Evolutionary conservation across 2,113 vertebrate species (phyloP).

Genomic region (Nansenia antarctica): DNA sequence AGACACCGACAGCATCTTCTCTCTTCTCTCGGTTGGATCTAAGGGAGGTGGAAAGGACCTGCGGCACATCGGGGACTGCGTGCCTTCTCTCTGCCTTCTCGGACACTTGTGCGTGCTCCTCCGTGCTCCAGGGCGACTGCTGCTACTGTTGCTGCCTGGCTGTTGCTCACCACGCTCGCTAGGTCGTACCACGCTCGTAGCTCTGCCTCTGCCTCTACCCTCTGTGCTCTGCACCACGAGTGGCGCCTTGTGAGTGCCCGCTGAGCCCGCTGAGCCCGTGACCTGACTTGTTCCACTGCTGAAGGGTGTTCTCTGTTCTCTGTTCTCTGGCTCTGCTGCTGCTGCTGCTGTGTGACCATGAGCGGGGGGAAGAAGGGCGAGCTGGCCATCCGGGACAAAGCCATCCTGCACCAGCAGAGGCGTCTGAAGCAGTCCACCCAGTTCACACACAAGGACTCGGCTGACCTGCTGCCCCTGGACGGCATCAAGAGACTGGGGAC

Average conservation of each 20-base stretch:
- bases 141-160: neutral
- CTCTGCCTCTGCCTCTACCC: neutral
- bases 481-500: constrained; percentile 92
- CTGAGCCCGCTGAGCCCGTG: no score
- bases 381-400: constrained; percentile 82
- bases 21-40: neutral
- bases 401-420: constrained; percentile 89
- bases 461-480: constrained; percentile 94
- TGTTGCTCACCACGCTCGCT: neutral
- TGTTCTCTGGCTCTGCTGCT: neutral
- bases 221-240: neutral
- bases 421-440: constrained; percentile 92
- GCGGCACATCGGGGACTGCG: neutral
- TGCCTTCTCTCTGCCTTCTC: neutral
- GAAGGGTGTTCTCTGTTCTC: neutral
- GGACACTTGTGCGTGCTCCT: neutral
- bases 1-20: neutral
- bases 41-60: neutral
- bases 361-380: constrained; percentile 75
- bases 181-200: neutral
- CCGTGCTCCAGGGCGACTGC: neutral
- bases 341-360: constrained; percentile 48
- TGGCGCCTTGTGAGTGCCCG: neutral
- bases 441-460: constrained; percentile 96
- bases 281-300: neutral